phyloP scores from a whole-genome alignment of 2,888 invertebrate species.

The Melanotus villosus region DNA sequence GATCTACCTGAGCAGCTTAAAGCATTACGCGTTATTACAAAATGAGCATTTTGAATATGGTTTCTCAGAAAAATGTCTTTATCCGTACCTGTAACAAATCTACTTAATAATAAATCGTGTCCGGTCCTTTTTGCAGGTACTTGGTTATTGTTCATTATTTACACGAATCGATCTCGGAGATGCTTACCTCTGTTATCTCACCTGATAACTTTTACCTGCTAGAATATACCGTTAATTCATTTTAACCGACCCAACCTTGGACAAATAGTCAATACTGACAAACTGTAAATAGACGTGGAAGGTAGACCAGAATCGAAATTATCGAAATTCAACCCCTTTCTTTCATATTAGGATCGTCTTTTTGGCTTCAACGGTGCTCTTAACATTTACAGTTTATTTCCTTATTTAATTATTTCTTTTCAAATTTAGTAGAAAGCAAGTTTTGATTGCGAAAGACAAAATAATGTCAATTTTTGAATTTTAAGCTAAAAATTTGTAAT shows the following conservation, averaged over 20 bases:
- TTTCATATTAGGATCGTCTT: too few species aligned
- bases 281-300: conserved; percentile 3
- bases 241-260: background rate
- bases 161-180: conserved; percentile 23
- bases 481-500: too few species aligned
- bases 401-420: too few species aligned
- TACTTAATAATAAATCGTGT: conserved; percentile 41
- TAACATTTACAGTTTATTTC: too few species aligned
- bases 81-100: conserved; percentile 37
- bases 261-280: conserved; percentile 10
- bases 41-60: conserved; percentile 21
- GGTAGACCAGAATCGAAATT: too few species aligned
- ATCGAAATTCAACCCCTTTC: too few species aligned
- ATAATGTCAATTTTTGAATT: too few species aligned
- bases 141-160: conserved; percentile 35
- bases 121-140: conserved; percentile 41
- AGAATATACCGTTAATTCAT: conserved; percentile 27
- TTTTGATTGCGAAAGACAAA: too few species aligned
- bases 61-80: conserved; percentile 14
- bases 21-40: conserved; percentile 23
- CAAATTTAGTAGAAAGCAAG: too few species aligned
- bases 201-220: conserved; percentile 38
- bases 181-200: conserved; percentile 30
- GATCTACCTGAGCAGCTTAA: conserved; percentile 7
- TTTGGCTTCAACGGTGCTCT: too few species aligned